Evolutionary conservation across 2,888 invertebrate genomes (phyloP), one percentile per base, ranked within the genome.

Genomic region (Saturnia japonica): DNA sequence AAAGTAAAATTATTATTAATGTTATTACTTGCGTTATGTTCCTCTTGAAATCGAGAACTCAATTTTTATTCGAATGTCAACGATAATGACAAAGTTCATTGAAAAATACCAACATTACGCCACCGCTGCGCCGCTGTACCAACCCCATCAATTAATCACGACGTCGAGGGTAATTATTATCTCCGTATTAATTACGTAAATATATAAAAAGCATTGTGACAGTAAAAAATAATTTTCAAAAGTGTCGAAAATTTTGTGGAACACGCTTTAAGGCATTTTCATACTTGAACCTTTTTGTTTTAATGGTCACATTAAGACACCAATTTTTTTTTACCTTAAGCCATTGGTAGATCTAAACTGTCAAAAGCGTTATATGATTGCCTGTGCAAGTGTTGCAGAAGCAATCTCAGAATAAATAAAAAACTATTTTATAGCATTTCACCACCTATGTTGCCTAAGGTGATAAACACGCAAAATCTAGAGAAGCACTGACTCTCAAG

Each of bases 91-190:
- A 74, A 73, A 73, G 76, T 71, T 76, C 78, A 77, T 78, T 77
- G 75, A 75, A 28, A 78, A 76, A 79, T 81, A 80, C 72, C 78
- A 75, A 78, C 71, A 77, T 75, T 75, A 72, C 76, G 68, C 67
- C 73, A 74, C 60, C 67, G 54, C 28, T 34, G n/a, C 6, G 47
- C 22, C 34, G 75, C n/a, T 57, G 57, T 28, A 25, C 12, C 77
- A 80, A 79, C 81, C 77, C 75, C 80, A 83, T 82, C 83, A 75
- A 82, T 85, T 83, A 85, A 74, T 77, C 75, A 75, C 68, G 51
- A 68, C 68, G 25, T 22, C 71, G 67, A 72, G 71, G 79, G 81
- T 80, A 57, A 81, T 84, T 79, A 83, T 85, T 85, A 85, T 75
- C 74, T 78, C 76, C 78, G 78, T 80, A 82, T 80, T 81, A 79